A percentile compares a stretch with the other conserved stretches of the same genome.
Evolutionary conservation across 2,113 vertebrate species (phyloP).

Genomic region (Percina caprodes): DNA sequence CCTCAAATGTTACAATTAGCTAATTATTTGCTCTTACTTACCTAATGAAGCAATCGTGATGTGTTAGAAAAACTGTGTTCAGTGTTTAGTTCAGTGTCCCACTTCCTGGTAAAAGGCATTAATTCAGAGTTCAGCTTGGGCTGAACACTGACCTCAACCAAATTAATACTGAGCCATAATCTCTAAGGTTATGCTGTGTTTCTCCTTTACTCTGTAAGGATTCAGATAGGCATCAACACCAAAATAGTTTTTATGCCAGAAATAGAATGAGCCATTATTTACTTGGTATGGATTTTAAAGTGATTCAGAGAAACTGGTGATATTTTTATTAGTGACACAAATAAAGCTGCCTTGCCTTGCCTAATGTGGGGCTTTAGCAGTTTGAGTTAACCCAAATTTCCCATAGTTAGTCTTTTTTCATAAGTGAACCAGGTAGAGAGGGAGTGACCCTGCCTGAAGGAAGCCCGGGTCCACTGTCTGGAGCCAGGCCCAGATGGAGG

Average conservation of each 20-base stretch:
- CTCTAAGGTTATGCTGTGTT: not conserved
- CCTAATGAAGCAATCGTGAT: not conserved
- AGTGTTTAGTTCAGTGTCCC: conserved; percentile 7
- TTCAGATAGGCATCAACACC: not conserved
- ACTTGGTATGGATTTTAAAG: not conserved
- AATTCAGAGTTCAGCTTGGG: conserved; percentile 23
- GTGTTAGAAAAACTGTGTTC: not conserved
- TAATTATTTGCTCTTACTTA: not conserved
- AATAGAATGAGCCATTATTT: not conserved
- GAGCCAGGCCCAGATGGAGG: too few relatives aligned
- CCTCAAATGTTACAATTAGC: conserved; percentile 1
- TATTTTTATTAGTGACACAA: not conserved
- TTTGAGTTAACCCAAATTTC: not conserved
- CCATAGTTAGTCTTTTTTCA: not conserved
- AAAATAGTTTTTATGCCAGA: not conserved
- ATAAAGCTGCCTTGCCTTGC: too few relatives aligned
- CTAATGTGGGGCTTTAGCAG: not conserved
- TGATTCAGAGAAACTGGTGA: not conserved
- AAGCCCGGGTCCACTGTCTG: too few relatives aligned
- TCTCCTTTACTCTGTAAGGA: not conserved
- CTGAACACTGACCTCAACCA: conserved; percentile 10
- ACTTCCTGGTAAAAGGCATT: not conserved
- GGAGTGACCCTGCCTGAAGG: too few relatives aligned
- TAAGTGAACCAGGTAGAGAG: too few relatives aligned
- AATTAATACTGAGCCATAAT: conserved; percentile 19